Base-by-base conservation (phyloP, 2,113 vertebrate genomes). In the Platysteira castanea region DNA sequence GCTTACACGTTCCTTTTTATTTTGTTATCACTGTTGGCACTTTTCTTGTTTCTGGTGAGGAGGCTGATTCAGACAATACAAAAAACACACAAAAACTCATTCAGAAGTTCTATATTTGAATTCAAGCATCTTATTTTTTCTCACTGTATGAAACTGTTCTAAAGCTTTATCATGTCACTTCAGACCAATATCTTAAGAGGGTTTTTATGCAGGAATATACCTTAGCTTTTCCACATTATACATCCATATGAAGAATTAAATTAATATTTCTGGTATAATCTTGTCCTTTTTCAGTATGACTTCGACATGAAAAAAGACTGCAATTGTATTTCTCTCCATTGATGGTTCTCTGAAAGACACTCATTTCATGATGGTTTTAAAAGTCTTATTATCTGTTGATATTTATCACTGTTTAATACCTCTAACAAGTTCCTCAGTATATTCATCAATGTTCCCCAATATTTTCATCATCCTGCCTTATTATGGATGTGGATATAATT, bases 351-450 rank as follows among this genome's bases (percentile, higher is more conserved):
- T 70, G 28, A 28, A 91, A 84, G 30, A 44, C 41, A 50, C 0
- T 35, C 0, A 3, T 84, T 73, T 71, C 3, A 10, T 28, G 2
- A 52, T 18, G 4, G 1, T 49, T 50, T 90, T 52, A 3, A 80
- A 92, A 89, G 70, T 44, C 2, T 39, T 83, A 2, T 37, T 79
- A 59, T 49, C 93, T 64, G 65, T 33, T 68, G 13, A 15, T 83
- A 65, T 60, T 80, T 76, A 64, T 69, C 7, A n/a, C 56, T 75
- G 68, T 7, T 26, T 73, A 50, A 54, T 37, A 41, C 0, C 1
- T 65, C 44, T n/a, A 76, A 35, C 2, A 79, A 46, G 4, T 6
- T 68, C 33, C 27, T 57, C 41, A 47, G 5, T 46, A 21, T 67
- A 42, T 11, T 35, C 31, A 37, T 59, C 17, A 35, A 11, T 24